Evolutionary conservation across 64 coral and sea anemone genomes (phyloP).

Genomic region (Montipora cactus): DNA sequence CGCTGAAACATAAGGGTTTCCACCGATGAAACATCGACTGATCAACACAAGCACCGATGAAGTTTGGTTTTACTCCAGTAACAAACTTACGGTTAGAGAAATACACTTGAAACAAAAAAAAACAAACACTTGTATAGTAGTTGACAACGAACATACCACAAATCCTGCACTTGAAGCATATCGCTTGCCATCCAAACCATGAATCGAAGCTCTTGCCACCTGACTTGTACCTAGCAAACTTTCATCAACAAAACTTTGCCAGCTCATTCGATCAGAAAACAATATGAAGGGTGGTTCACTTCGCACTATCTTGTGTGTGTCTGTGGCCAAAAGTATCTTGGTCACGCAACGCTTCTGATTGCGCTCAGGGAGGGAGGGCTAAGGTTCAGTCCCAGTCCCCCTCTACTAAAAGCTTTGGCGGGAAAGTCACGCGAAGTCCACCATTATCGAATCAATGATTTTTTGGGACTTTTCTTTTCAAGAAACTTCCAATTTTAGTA

Average conservation of each 20-base stretch:
- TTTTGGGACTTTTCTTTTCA: too few species aligned
- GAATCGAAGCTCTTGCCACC: slow-evolving; percentile 94
- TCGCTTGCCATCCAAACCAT: slow-evolving; percentile 84
- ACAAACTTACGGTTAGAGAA: too few species aligned
- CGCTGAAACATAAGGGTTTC: neutral
- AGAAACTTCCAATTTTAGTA: neutral
- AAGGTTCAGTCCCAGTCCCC: neutral
- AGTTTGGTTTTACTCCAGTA: too few species aligned
- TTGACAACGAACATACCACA: slow-evolving; percentile 68
- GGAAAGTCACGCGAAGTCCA: slow-evolving; percentile 53
- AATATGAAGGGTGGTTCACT: neutral
- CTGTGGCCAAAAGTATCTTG: neutral
- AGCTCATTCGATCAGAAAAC: slow-evolving; percentile 74
- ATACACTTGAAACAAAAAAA: neutral
- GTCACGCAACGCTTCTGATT: neutral
- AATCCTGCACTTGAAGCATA: slow-evolving; percentile 91
- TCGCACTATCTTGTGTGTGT: neutral
- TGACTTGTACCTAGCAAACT: slow-evolving; percentile 95
- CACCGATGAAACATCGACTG: neutral
- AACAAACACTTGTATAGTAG: neutral
- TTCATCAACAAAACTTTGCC: slow-evolving; percentile 98
- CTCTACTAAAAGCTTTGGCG: slow-evolving; percentile 63
- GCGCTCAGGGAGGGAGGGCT: neutral
- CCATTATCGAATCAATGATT: neutral
- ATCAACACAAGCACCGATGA: neutral